Percentiles rank a stretch among this genome's conserved stretches.
These are phyloP conservation scores for Charanyca ferruginea DNA, from an alignment of 2,888 invertebrate species.

Conservation along the genomic window DNA sequence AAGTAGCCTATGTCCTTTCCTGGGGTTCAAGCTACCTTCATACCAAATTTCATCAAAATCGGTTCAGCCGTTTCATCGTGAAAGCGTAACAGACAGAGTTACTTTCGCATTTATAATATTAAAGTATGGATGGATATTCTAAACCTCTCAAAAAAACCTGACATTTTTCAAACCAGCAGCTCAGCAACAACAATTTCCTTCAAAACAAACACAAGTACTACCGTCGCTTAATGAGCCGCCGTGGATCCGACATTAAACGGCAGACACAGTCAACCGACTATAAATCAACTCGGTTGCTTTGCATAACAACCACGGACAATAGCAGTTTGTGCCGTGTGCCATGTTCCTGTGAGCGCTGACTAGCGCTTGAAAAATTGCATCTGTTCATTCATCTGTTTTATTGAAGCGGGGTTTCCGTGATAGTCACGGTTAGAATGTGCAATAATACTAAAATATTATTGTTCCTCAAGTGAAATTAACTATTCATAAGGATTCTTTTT, in stretches of 20 bases:
- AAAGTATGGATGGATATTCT: background rate
- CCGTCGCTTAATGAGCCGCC: conserved; percentile 46
- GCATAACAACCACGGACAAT: conserved; percentile 57
- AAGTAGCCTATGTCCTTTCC: no score
- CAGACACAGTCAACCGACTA: conserved; percentile 40
- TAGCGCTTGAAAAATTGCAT: conserved; percentile 42
- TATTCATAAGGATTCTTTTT: no score
- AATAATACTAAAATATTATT: no score
- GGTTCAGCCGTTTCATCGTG: no score
- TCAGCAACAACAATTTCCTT: conserved; percentile 17
- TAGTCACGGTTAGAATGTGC: no score
- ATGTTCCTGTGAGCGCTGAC: conserved; percentile 43
- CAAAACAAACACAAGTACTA: conserved; percentile 39
- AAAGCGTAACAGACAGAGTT: no score
- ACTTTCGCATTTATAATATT: no score
- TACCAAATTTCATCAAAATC: no score
- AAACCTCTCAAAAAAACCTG: no score
- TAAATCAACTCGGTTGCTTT: conserved; percentile 58
- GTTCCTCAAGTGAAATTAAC: no score
- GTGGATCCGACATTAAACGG: conserved; percentile 50
- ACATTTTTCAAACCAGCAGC: conserved; percentile 13
- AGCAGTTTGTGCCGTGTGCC: conserved; percentile 35
- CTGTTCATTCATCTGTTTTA: conserved; percentile 29
- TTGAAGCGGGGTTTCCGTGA: background rate
- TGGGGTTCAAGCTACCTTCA: no score